Percentiles rank a stretch among this genome's conserved stretches.
phyloP scores from a whole-genome alignment of 2,113 vertebrate genomes.

The Tetraodon nigroviridis region DNA sequence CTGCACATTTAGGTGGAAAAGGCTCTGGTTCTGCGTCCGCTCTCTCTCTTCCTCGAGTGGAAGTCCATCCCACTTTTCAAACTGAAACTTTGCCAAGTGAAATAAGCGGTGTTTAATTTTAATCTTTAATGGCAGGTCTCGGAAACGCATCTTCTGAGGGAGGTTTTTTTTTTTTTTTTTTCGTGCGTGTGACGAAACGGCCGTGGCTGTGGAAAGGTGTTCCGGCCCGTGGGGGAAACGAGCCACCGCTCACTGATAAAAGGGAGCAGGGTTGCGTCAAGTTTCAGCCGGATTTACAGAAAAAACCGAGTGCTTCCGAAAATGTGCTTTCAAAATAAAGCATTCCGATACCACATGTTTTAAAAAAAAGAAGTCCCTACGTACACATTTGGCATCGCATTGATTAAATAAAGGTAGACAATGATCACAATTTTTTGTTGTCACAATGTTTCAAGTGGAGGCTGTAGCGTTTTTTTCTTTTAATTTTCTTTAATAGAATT shows the following conservation, averaged over 20 bases:
- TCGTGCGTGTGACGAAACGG: constrained; percentile 68
- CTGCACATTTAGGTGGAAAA: no score
- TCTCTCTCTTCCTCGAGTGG: not conserved
- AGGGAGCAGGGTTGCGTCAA: constrained; percentile 37
- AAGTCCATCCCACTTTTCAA: not conserved
- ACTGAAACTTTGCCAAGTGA: not conserved
- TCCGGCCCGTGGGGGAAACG: constrained; percentile 58
- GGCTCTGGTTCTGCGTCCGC: no score
- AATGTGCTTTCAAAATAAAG: constrained; percentile 41
- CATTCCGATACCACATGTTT: not conserved
- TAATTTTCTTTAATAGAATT: not conserved
- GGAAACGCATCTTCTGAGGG: constrained; percentile 26
- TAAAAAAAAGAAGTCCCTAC: no score
- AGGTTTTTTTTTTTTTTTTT: constrained; percentile 18
- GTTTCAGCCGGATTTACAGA: not conserved
- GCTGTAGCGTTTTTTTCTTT: not conserved
- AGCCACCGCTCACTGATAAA: constrained; percentile 62
- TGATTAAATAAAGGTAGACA: no score
- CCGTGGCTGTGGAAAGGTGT: constrained; percentile 73
- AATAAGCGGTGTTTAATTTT: not conserved
- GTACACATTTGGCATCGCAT: no score
- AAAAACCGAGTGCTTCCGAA: fast-evolving
- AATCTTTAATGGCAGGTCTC: constrained; percentile 9
- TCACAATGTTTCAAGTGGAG: not conserved
- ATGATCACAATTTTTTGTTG: no score